A percentile compares a stretch with the other conserved stretches of the same genome.
Conservation (phyloP, 2,797 vertebrate genomes). For the Pteronotus mesoamericanus region DNA sequence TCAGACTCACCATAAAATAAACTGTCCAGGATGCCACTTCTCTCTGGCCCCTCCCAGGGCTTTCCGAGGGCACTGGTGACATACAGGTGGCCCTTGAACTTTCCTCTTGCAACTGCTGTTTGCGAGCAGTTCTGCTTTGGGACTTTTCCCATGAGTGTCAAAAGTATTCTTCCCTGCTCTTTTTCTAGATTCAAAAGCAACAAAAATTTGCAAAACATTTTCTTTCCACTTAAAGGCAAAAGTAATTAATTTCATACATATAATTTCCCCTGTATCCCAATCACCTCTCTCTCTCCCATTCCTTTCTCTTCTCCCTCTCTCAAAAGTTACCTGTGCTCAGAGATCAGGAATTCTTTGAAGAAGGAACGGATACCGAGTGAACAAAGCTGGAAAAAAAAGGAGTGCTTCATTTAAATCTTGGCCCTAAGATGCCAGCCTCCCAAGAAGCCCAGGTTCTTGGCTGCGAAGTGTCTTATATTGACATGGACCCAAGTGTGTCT, state of each 20-base stretch:
- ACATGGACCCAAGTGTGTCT: background rate
- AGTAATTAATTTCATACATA: background rate
- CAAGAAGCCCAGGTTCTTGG: background rate
- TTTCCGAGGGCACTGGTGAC: slow-evolving; percentile 67
- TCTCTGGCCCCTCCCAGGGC: slow-evolving; percentile 53
- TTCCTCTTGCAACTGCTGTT: slow-evolving; percentile 73
- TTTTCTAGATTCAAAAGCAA: slow-evolving; percentile 12
- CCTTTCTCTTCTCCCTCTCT: background rate
- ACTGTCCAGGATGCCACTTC: slow-evolving; percentile 73
- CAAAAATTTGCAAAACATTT: slow-evolving; percentile 11
- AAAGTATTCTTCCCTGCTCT: slow-evolving; percentile 12
- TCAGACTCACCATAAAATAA: slow-evolving; percentile 77
- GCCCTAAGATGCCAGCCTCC: background rate
- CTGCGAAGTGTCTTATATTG: background rate
- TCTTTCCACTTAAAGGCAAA: background rate
- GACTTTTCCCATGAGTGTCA: slow-evolving; percentile 39
- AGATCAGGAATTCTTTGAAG: background rate
- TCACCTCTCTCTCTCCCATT: background rate
- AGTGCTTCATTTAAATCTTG: background rate
- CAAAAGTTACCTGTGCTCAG: background rate
- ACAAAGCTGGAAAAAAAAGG: background rate
- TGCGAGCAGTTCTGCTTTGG: slow-evolving; percentile 69
- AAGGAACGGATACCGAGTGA: background rate
- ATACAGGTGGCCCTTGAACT: slow-evolving; percentile 82
- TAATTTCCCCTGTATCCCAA: background rate